These are phyloP conservation scores for Sebastes vulpes DNA, from an alignment of 2,797 vertebrate species.

Conservation along the genomic window DNA sequence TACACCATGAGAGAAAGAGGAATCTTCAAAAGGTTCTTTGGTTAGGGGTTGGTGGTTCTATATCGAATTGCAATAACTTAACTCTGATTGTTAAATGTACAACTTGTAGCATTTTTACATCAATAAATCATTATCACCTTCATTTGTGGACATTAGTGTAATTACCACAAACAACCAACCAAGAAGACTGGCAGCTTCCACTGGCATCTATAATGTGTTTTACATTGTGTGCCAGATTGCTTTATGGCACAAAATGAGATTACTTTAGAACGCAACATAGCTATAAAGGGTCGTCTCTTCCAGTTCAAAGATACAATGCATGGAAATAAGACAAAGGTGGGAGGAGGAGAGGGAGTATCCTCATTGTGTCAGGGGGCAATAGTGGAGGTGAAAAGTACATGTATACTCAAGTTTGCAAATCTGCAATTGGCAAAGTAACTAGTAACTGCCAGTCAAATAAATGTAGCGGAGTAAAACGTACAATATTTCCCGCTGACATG, in stretches of 20 bases:
- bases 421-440: background rate
- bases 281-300: background rate
- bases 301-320: constrained; percentile 6
- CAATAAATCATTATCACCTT: constrained; percentile 26
- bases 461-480: background rate
- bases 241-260: constrained; percentile 20
- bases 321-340: constrained; percentile 5
- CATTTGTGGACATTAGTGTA: constrained; percentile 41
- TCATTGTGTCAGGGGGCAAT: background rate
- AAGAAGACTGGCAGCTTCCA: constrained; percentile 34
- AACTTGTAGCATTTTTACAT: constrained; percentile 13
- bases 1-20: constrained; percentile 17
- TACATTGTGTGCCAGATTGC: constrained; percentile 21
- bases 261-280: constrained; percentile 19
- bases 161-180: constrained; percentile 34
- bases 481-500: background rate
- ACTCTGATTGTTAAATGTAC: constrained; percentile 22
- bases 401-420: background rate
- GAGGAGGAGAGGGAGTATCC: background rate
- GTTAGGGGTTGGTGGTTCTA: background rate
- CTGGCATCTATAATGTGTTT: constrained; percentile 32
- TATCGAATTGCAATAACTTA: background rate
- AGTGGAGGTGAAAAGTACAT: background rate
- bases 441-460: background rate
- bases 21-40: constrained; percentile 35